Evolutionary conservation across 2,113 vertebrate species (phyloP).

Genomic region (Oplegnathus fasciatus): DNA sequence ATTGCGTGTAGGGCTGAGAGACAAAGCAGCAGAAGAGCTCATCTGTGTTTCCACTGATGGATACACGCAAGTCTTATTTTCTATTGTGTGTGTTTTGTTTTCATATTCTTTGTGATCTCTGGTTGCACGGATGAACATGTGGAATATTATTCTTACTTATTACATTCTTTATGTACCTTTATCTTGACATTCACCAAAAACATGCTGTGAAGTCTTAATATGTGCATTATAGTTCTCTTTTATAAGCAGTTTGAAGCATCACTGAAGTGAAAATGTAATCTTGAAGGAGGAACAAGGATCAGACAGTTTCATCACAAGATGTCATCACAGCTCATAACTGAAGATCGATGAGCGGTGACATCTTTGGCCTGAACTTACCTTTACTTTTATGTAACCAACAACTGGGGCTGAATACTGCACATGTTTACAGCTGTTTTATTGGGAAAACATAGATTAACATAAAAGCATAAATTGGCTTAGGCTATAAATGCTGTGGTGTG

Average conservation of each 20-base stretch:
- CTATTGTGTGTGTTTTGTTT: conserved; percentile 1
- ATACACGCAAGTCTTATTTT: background rate
- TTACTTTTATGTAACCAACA: conserved; percentile 29
- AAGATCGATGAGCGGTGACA: conserved; percentile 37
- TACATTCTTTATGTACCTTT: background rate
- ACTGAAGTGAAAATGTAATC: conserved; percentile 19
- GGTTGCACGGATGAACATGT: background rate
- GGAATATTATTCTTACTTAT: background rate
- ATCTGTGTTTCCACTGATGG: conserved; percentile 15
- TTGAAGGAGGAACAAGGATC: conserved; percentile 21
- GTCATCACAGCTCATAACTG: conserved; percentile 26
- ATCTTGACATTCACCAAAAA: background rate
- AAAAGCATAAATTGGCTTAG: no score
- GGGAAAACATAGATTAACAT: no score
- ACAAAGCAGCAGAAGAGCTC: conserved; percentile 19
- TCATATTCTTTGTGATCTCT: background rate
- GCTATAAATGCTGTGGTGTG: no score
- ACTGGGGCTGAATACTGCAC: background rate
- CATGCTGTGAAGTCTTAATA: background rate
- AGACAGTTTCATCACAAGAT: conserved; percentile 34
- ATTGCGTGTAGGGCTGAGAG: conserved; percentile 21
- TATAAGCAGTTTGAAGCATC: background rate
- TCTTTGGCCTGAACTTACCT: conserved; percentile 19
- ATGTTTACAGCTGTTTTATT: background rate
- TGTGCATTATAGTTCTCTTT: background rate